Base-by-base conservation (phyloP, 2,888 invertebrate genomes). In the Meteorus colon region DNA sequence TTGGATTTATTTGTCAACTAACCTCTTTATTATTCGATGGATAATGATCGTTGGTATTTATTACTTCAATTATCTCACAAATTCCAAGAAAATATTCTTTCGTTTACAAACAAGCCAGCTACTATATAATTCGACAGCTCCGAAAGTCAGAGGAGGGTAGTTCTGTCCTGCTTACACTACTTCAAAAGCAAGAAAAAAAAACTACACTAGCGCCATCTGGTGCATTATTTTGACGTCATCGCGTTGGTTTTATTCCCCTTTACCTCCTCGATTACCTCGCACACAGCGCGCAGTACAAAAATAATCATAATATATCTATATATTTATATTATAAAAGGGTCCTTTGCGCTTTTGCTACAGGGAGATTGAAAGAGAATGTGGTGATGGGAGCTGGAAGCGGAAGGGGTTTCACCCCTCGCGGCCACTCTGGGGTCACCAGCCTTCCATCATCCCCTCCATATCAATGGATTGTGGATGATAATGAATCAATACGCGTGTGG, bases 71-170 rank as follows among this genome's bases (percentile, higher is more conserved):
- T 68, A 24, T 66, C 14, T 41, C 4, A 66, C 24, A 66, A 66
- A 5, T 4, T 4, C 29, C 27, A 12, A 16, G 14, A 27, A 4
- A 31, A 55, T 45, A 31, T 29, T 70, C 8, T 84, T 84, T 85
- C 86, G 85, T 86, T 85, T 86, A 86, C 85, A 86, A 86, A 86
- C 86, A 86, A 86, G 84, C 79, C 83, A 83, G 78, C 80, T 24
- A 75, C 75, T 75, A 79, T 76, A 55, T 19, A 77, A 84, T 86
- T 86, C 86, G 86, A 87, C 86, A 86, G 85, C 81, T 86, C 81
- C 55, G 72, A 78, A 76, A 65, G 5, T 62, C 70, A 55, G 78
- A 74, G 78, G 73, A 78, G 81, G 79, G 78, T 75, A 55, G n/a
- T 19, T 55, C 55, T 55, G 19, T 55, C 55, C 19, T 55, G 55